Evolutionary conservation across 2,797 vertebrate genomes (phyloP).

Genomic region (Macropus fuliginosus): DNA sequence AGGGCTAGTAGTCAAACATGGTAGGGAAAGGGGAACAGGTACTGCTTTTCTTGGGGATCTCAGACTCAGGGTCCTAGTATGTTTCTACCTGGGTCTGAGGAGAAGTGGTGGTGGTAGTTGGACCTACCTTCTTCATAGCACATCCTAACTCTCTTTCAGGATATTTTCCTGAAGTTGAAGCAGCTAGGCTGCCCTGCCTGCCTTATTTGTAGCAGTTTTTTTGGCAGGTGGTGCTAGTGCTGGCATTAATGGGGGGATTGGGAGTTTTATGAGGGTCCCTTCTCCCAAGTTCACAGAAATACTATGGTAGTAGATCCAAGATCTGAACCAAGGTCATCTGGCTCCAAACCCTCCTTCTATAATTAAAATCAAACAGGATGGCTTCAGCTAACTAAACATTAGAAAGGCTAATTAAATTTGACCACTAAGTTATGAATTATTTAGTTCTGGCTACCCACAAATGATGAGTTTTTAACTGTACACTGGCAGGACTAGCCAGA

Average conservation of each 20-base stretch:
- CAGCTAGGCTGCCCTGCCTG: not conserved
- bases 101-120: not conserved
- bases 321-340: not conserved
- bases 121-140: not conserved
- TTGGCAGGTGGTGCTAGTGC: not conserved
- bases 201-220: not conserved
- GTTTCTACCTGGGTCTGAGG: too few relatives aligned
- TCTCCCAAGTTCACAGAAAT: not conserved
- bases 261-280: not conserved
- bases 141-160: not conserved
- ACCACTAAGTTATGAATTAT: not conserved
- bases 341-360: conserved; percentile 38
- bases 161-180: not conserved
- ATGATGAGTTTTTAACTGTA: not conserved
- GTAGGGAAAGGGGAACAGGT: too few relatives aligned
- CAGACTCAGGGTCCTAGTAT: too few relatives aligned
- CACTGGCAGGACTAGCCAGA: not conserved
- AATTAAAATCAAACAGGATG: conserved; percentile 26
- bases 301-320: not conserved
- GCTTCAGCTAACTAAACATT: conserved; percentile 25
- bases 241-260: not conserved
- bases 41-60: too few relatives aligned
- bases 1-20: too few relatives aligned
- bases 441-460: not conserved
- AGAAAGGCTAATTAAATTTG: not conserved